phyloP scores from a whole-genome alignment of 2,113 vertebrate genomes.

The Tyrannus savana region DNA sequence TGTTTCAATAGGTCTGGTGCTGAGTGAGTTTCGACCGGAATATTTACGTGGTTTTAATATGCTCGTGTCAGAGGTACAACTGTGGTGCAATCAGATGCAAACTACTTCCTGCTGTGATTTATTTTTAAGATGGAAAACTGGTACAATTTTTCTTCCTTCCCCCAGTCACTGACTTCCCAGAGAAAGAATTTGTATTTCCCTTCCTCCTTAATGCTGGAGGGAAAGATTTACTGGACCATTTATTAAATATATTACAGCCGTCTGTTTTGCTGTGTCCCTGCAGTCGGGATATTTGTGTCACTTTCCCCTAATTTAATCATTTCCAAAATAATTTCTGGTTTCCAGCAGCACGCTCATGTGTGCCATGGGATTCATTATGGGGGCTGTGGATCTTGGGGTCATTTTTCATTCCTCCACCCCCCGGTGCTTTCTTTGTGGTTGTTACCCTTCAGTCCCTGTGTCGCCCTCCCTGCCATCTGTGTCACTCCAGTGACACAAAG shows the following conservation, averaged over 20 bases:
- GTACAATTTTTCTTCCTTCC: conserved; percentile 23
- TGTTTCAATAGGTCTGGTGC: background rate
- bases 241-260: conserved; percentile 11
- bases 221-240: conserved; percentile 38
- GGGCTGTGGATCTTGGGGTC: background rate
- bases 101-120: conserved; percentile 14
- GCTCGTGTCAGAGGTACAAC: background rate
- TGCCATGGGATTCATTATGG: background rate
- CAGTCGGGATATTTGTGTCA: conserved; percentile 32
- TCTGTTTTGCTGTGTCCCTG: conserved; percentile 21
- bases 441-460: background rate
- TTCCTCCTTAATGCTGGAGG: background rate
- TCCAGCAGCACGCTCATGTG: background rate
- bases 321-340: conserved; percentile 49
- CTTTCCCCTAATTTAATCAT: conserved; percentile 33
- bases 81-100: background rate
- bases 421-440: background rate
- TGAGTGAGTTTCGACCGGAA: background rate
- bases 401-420: background rate
- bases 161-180: background rate
- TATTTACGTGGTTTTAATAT: background rate
- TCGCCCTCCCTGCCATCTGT: background rate
- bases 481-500: background rate
- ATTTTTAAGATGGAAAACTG: background rate
- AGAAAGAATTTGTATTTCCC: conserved; percentile 7